phyloP scores from a whole-genome alignment of 2,888 invertebrate genomes.

The Drosophila anceps region DNA sequence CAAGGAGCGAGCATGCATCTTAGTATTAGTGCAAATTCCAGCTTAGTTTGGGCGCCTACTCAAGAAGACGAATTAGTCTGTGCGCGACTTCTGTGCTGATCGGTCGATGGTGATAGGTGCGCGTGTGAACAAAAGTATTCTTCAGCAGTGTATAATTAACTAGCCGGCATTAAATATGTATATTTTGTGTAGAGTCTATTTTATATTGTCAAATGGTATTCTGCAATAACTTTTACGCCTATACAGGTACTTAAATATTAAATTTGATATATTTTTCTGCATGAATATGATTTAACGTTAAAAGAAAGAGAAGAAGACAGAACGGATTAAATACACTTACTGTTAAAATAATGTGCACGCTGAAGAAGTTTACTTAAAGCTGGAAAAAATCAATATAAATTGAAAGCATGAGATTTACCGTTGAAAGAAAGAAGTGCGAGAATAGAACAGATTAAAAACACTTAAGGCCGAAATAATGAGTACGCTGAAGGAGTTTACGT shows the following conservation, averaged over 20 bases:
- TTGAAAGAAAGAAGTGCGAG: too few relatives aligned
- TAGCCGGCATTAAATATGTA: not conserved
- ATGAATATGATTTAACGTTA: not conserved
- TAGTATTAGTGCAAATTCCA: not conserved
- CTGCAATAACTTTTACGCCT: not conserved
- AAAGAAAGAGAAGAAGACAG: not conserved
- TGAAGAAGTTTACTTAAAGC: not conserved
- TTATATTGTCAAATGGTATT: not conserved
- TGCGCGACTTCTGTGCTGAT: not conserved
- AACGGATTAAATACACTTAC: not conserved
- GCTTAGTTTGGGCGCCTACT: not conserved
- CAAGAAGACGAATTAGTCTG: not conserved
- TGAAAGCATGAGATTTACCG: not conserved
- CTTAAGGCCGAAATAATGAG: not conserved
- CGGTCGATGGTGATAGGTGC: not conserved
- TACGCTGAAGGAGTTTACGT: not conserved
- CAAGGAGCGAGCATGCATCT: not conserved
- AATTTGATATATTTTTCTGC: not conserved
- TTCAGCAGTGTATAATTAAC: not conserved
- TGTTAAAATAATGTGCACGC: not conserved
- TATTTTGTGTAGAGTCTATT: not conserved
- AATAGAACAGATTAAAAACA: not conserved
- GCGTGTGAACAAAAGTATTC: not conserved
- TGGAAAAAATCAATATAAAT: not conserved
- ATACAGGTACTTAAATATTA: not conserved